These are phyloP conservation scores for Cancer borealis DNA, from an alignment of 2,888 invertebrate genomes.

Conservation along the genomic window DNA sequence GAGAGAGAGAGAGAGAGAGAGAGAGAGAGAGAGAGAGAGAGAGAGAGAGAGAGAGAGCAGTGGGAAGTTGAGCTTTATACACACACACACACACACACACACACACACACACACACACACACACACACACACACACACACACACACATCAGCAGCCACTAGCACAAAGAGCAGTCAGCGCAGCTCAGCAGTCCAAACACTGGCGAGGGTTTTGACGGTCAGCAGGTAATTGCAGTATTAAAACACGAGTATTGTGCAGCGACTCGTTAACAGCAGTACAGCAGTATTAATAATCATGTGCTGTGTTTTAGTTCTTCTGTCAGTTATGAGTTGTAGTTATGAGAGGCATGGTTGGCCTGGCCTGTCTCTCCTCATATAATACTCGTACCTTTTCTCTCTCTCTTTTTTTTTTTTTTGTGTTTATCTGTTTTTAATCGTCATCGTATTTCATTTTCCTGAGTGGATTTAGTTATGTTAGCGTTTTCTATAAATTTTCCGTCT, in stretches of 20 bases:
- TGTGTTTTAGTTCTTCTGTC: background rate
- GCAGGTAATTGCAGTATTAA: background rate
- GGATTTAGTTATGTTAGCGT: background rate
- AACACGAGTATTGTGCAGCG: background rate
- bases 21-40: background rate
- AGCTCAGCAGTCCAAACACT: background rate
- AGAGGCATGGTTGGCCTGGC: too few species aligned
- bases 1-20: constrained; percentile 31
- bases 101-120: background rate
- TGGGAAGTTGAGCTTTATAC: background rate
- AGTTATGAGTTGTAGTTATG: too few species aligned
- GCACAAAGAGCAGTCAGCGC: background rate
- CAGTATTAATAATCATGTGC: background rate
- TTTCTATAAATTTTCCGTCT: background rate
- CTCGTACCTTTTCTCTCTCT: background rate
- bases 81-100: background rate
- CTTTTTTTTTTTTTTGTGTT: background rate
- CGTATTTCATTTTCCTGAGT: background rate
- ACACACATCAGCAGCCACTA: background rate
- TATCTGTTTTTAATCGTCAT: background rate
- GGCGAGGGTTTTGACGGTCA: background rate
- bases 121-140: background rate
- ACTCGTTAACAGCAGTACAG: background rate
- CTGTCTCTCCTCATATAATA: background rate
- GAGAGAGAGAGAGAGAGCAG: constrained; percentile 36